Evolutionary conservation across 2,888 invertebrate species (phyloP).

Genomic region (Thera britannica): DNA sequence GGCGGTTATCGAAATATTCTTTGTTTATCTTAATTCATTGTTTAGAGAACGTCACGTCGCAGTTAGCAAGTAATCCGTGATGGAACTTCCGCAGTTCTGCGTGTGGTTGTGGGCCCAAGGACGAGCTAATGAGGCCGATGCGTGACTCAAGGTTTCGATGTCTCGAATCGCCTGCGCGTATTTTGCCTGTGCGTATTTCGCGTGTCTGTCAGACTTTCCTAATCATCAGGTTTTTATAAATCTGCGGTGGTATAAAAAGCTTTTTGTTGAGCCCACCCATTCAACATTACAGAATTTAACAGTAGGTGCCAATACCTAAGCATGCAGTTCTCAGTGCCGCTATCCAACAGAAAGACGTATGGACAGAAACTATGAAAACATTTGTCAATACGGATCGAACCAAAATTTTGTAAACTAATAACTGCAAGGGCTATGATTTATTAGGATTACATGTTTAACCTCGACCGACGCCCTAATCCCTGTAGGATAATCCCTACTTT

Average conservation of each 20-base stretch:
- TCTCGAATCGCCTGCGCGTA: constrained; percentile 22
- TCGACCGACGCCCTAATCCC: background rate
- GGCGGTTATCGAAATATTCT: background rate
- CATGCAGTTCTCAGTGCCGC: too few relatives aligned
- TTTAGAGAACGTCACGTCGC: constrained; percentile 13
- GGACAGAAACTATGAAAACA: too few relatives aligned
- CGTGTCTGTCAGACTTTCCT: constrained; percentile 45
- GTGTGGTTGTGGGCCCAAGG: constrained; percentile 58
- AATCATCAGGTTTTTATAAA: constrained; percentile 41
- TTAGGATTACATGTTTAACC: background rate
- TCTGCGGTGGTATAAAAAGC: constrained; percentile 9
- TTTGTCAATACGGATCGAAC: too few relatives aligned
- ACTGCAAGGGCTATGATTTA: background rate
- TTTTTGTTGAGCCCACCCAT: background rate
- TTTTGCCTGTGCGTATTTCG: constrained; percentile 34
- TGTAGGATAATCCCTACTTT: background rate
- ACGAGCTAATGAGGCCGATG: constrained; percentile 60
- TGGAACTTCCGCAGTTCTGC: constrained; percentile 54
- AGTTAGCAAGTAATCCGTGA: constrained; percentile 30
- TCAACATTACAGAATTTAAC: too few relatives aligned
- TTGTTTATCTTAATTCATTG: constrained; percentile 10
- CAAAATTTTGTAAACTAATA: background rate
- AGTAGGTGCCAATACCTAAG: too few relatives aligned
- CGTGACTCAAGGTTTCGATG: constrained; percentile 62
- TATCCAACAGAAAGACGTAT: too few relatives aligned